A percentile compares a stretch with the other conserved stretches of the same genome.
phyloP scores from a whole-genome alignment of 1,140 invertebrate species.

The Eciton burchellii region DNA sequence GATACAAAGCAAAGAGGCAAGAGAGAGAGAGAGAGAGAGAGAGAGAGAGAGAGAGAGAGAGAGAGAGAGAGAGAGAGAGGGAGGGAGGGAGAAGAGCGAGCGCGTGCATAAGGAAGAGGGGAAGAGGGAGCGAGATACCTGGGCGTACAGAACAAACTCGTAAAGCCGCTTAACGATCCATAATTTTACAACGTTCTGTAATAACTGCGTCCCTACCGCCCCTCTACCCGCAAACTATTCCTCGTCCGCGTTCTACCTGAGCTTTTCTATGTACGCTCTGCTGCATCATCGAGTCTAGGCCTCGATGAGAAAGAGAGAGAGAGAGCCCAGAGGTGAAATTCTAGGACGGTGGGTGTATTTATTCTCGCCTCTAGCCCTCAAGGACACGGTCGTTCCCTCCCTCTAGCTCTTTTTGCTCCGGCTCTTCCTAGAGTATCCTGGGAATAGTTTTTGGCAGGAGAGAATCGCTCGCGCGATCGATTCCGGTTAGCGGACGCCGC shows the following conservation, averaged over 20 bases:
- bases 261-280: conserved; percentile 62
- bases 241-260: conserved; percentile 21
- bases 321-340: conserved; percentile 50
- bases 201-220: conserved; percentile 74
- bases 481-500: conserved; percentile 37
- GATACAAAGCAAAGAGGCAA: no score
- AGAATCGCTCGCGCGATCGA: conserved; percentile 34
- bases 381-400: conserved; percentile 55
- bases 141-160: conserved; percentile 80
- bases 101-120: conserved; percentile 48
- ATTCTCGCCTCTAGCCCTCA: conserved; percentile 67
- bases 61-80: conserved; percentile 54
- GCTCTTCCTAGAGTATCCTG: conserved; percentile 50
- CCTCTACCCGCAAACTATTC: conserved; percentile 34
- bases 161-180: conserved; percentile 82
- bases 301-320: background rate
- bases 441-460: conserved; percentile 40
- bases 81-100: conserved; percentile 44
- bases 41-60: conserved; percentile 57
- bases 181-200: conserved; percentile 83
- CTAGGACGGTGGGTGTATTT: conserved; percentile 72
- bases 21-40: background rate
- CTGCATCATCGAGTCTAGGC: conserved; percentile 45
- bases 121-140: conserved; percentile 63
- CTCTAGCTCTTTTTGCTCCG: conserved; percentile 27